Evolutionary conservation across 2,888 invertebrate genomes (phyloP).

Genomic region (Sarcophaga variegata): DNA sequence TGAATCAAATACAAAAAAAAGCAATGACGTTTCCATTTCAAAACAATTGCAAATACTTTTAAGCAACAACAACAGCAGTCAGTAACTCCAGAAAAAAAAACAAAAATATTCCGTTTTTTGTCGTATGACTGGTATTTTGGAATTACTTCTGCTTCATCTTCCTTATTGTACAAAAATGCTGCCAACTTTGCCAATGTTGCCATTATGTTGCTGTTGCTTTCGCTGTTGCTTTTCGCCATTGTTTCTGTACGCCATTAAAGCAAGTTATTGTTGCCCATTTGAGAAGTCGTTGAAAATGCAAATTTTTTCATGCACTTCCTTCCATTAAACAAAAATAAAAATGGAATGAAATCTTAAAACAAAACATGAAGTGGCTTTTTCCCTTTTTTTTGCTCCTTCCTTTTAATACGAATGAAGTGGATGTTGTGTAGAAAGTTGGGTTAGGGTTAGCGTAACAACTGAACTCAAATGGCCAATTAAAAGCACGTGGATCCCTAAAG

Average conservation of each 20-base stretch:
- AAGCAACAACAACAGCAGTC: not conserved
- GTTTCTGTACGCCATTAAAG: conserved; percentile 41
- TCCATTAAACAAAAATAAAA: conserved; percentile 48
- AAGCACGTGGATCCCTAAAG: conserved; percentile 37
- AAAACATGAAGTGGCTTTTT: not conserved
- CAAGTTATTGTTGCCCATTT: conserved; percentile 61
- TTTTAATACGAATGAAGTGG: not conserved
- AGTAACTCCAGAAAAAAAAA: not conserved
- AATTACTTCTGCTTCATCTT: conserved; percentile 53
- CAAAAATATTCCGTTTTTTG: not conserved
- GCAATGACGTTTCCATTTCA: conserved; percentile 63
- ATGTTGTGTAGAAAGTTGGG: not conserved
- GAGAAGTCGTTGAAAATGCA: conserved; percentile 64
- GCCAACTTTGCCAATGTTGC: not conserved
- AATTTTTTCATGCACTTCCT: conserved; percentile 60
- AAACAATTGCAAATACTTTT: conserved; percentile 52
- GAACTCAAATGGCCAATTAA: conserved; percentile 54
- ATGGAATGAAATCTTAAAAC: conserved; percentile 1
- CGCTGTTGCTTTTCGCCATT: not conserved
- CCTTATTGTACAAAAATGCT: not conserved
- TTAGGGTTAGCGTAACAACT: not conserved
- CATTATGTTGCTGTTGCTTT: conserved; percentile 5
- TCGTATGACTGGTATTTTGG: not conserved
- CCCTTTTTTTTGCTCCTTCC: not conserved
- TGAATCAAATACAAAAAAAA: conserved; percentile 2